A percentile compares a stretch with the other conserved stretches of the same genome.
These are phyloP conservation scores for Lithophane ornitopus DNA, from an alignment of 2,888 invertebrate genomes.

Conservation along the genomic window DNA sequence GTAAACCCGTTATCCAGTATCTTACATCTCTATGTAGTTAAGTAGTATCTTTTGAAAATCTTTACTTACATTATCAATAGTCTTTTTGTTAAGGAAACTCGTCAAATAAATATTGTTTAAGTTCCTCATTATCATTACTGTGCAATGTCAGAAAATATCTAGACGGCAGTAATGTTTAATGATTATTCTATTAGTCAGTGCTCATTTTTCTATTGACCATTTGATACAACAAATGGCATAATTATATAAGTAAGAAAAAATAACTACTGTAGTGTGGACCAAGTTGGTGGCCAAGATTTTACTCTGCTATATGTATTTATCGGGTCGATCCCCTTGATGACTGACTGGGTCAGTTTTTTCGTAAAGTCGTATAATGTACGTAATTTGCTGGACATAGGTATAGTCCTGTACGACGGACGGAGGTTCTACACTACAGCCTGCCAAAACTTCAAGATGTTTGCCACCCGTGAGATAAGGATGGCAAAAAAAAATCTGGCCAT, in stretches of 20 bases:
- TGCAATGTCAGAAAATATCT: neutral
- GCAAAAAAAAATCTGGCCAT: neutral
- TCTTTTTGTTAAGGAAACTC: neutral
- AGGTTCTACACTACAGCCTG: neutral
- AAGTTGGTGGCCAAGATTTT: neutral
- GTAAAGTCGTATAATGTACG: neutral
- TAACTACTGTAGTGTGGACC: neutral
- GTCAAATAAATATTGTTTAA: neutral
- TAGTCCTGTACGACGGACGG: neutral
- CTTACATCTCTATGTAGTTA: neutral
- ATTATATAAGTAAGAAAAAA: neutral
- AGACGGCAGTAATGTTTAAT: neutral
- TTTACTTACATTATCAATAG: neutral
- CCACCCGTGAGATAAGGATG: neutral
- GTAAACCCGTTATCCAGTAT: neutral
- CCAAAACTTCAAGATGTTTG: neutral
- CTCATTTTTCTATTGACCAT: neutral
- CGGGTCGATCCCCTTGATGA: neutral
- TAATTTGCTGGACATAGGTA: neutral
- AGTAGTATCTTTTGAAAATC: neutral
- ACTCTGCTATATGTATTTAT: neutral
- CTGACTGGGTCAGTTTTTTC: neutral
- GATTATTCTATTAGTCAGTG: neutral
- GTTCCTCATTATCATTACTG: neutral
- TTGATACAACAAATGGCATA: neutral